These are phyloP conservation scores for Spinus pinus DNA, from an alignment of 2,797 vertebrate genomes.

Conservation along the genomic window DNA sequence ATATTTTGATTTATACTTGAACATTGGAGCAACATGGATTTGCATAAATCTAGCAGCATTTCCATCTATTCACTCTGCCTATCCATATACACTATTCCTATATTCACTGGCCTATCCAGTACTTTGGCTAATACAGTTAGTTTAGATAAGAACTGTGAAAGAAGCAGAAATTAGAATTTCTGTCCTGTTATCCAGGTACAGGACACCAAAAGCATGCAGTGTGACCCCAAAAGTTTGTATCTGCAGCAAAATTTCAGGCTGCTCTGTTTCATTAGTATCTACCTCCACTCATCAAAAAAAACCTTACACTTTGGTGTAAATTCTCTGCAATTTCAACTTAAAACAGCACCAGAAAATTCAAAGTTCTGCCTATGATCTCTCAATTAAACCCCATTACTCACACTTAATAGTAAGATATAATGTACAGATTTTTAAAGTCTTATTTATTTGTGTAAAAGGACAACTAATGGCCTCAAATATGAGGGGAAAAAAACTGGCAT, in stretches of 20 bases:
- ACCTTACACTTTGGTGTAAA: background rate
- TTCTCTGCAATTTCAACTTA: background rate
- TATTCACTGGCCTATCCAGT: background rate
- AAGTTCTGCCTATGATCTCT: background rate
- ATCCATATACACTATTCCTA: background rate
- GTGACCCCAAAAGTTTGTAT: background rate
- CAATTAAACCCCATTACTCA: background rate
- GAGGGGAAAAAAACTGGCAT: background rate
- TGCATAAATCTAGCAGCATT: background rate
- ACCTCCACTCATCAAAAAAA: background rate
- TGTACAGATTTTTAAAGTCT: background rate
- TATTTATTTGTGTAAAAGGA: background rate
- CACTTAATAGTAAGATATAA: background rate
- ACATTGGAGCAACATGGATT: background rate
- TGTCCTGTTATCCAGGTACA: background rate
- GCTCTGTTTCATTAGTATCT: background rate
- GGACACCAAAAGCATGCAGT: background rate
- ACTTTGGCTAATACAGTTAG: background rate
- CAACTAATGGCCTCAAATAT: background rate
- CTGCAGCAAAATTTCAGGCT: background rate
- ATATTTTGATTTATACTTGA: background rate
- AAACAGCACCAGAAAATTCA: background rate
- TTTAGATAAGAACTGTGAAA: background rate
- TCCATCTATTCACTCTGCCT: background rate
- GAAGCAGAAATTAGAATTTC: background rate